Evolutionary conservation across 2,113 vertebrate genomes (phyloP).

Genomic region (Neodontobutis hainanensis): DNA sequence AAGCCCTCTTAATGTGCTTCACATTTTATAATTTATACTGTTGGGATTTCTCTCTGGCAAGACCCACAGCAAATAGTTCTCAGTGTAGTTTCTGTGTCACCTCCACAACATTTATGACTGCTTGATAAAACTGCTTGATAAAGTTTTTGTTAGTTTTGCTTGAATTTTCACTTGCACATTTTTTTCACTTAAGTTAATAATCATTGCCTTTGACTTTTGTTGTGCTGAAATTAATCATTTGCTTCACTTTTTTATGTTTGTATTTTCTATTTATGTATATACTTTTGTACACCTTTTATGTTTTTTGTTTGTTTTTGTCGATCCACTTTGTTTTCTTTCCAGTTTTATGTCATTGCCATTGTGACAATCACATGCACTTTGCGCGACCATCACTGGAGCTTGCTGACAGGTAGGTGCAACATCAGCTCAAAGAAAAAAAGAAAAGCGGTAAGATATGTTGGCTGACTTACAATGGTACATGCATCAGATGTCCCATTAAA

Average conservation of each 20-base stretch:
- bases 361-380: slow-evolving; percentile 80
- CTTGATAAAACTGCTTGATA: slow-evolving; percentile 31
- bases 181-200: slow-evolving; percentile 64
- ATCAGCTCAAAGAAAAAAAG: slow-evolving; percentile 36
- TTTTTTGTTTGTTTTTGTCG: slow-evolving; percentile 70
- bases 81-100: slow-evolving; percentile 29
- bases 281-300: slow-evolving; percentile 42
- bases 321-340: slow-evolving; percentile 77
- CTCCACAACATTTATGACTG: slow-evolving; percentile 18
- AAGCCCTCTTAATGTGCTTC: slow-evolving; percentile 42
- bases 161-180: slow-evolving; percentile 59
- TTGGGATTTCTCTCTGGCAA: slow-evolving; percentile 27
- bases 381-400: slow-evolving; percentile 77
- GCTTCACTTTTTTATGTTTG: slow-evolving; percentile 72
- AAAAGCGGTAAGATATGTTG: slow-evolving; percentile 12
- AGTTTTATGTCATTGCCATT: slow-evolving; percentile 83
- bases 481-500: slow-evolving; percentile 19
- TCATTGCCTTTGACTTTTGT: slow-evolving; percentile 69
- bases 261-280: slow-evolving; percentile 40
- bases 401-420: slow-evolving; percentile 76
- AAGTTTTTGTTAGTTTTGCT: slow-evolving; percentile 56
- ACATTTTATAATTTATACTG: slow-evolving; percentile 45
- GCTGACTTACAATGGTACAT: not conserved
- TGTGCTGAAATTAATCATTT: slow-evolving; percentile 66
- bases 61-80: slow-evolving; percentile 14